These are phyloP conservation scores for Microcebus tavaratra DNA, from an alignment of 2,113 vertebrate species.

Conservation along the genomic window DNA sequence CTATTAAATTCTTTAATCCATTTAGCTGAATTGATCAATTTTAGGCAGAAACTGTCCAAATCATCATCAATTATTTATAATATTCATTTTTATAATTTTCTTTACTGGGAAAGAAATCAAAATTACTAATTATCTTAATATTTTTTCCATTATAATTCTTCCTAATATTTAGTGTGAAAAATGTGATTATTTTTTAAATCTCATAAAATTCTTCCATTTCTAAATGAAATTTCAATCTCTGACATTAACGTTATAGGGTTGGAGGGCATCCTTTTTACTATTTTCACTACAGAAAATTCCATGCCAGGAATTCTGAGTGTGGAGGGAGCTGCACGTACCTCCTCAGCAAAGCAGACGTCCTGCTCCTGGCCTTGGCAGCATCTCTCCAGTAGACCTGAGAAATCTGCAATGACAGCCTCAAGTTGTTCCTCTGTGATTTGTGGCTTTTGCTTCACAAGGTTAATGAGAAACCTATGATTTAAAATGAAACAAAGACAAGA, in stretches of 20 bases:
- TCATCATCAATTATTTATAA: neutral
- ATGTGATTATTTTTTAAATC: neutral
- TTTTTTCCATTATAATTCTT: neutral
- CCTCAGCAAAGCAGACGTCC: conserved; percentile 73
- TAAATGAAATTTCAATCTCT: neutral
- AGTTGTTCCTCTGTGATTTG: conserved; percentile 81
- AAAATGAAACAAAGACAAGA: neutral
- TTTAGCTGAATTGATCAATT: neutral
- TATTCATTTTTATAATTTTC: neutral
- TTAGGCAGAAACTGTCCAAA: neutral
- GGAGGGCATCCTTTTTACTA: neutral
- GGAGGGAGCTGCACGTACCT: conserved; percentile 68
- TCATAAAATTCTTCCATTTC: neutral
- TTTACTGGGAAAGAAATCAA: conserved; percentile 19
- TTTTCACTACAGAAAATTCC: neutral
- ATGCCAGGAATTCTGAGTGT: no score
- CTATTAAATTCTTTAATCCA: neutral
- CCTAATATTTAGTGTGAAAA: conserved; percentile 29
- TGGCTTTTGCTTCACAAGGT: conserved; percentile 84
- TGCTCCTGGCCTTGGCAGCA: conserved; percentile 80
- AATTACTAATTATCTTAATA: neutral
- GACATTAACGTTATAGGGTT: neutral
- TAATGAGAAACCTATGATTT: conserved; percentile 82
- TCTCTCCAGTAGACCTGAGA: conserved; percentile 76
- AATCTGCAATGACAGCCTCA: conserved; percentile 60